Conservation (phyloP, 2,113 vertebrate genomes). For the Pipra filicauda region DNA sequence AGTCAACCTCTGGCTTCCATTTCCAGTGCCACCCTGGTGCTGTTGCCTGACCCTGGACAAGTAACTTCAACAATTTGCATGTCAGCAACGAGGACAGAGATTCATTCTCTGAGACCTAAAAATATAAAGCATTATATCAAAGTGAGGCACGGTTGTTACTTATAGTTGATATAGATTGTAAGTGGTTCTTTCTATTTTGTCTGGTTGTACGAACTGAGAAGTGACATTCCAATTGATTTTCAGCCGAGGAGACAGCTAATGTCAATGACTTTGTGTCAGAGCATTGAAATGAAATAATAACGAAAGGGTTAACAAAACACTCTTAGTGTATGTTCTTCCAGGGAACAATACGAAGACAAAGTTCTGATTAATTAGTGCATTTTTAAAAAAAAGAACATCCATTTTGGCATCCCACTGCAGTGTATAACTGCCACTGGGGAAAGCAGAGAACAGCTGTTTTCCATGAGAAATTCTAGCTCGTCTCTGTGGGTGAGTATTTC, state of each 20-base stretch:
- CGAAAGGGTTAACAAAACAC: background rate
- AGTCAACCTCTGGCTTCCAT: background rate
- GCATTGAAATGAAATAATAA: background rate
- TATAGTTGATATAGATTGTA: background rate
- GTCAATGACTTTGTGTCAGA: background rate
- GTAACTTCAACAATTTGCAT: background rate
- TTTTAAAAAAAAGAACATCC: background rate
- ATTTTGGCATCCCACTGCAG: background rate
- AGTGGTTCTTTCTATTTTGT: background rate
- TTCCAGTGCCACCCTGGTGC: background rate
- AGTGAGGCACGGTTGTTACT: background rate
- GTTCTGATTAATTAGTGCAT: background rate
- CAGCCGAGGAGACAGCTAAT: background rate
- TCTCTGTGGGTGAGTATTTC: slow-evolving; percentile 43
- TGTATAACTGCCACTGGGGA: background rate
- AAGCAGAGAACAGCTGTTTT: slow-evolving; percentile 39
- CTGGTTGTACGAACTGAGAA: background rate
- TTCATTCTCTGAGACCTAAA: background rate
- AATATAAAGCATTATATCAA: background rate
- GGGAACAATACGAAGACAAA: background rate
- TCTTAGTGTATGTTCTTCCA: background rate
- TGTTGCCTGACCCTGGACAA: background rate
- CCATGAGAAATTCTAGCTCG: slow-evolving; percentile 1
- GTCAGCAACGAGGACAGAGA: background rate
- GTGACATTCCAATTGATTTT: background rate